A percentile compares a stretch with the other conserved stretches of the same genome.
Evolutionary conservation across 2,797 vertebrate species (phyloP).

Genomic region (Petrocephalus sullivani): DNA sequence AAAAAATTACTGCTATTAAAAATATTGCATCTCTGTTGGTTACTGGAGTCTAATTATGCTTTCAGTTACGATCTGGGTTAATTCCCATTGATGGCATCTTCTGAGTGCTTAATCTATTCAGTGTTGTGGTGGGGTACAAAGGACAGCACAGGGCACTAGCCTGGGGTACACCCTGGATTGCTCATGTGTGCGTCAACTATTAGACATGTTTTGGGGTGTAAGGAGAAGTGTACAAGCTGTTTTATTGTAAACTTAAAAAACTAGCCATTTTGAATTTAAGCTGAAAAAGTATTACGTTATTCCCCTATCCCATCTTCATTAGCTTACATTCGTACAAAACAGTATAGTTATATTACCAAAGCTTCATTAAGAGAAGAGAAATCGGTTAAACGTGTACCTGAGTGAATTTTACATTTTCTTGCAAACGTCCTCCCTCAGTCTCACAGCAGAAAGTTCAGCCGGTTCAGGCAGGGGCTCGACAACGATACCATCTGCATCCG

Average conservation of each 20-base stretch:
- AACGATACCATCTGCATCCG: neutral
- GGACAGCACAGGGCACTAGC: neutral
- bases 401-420: neutral
- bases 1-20: neutral
- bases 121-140: neutral
- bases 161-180: neutral
- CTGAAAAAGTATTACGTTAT: neutral
- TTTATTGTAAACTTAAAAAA: neutral
- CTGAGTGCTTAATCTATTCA: neutral
- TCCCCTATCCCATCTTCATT: neutral
- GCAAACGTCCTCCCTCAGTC: neutral
- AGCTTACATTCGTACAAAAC: neutral
- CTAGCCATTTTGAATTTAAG: neutral
- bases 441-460: neutral
- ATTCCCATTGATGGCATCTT: neutral
- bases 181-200: neutral
- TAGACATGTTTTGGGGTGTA: neutral
- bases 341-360: neutral
- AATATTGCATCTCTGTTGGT: neutral
- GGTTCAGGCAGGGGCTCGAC: neutral
- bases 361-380: neutral
- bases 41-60: neutral
- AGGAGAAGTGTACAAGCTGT: neutral
- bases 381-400: neutral
- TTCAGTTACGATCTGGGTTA: neutral